Conservation (phyloP, 2,113 vertebrate species). For the Todiramphus chloris region DNA sequence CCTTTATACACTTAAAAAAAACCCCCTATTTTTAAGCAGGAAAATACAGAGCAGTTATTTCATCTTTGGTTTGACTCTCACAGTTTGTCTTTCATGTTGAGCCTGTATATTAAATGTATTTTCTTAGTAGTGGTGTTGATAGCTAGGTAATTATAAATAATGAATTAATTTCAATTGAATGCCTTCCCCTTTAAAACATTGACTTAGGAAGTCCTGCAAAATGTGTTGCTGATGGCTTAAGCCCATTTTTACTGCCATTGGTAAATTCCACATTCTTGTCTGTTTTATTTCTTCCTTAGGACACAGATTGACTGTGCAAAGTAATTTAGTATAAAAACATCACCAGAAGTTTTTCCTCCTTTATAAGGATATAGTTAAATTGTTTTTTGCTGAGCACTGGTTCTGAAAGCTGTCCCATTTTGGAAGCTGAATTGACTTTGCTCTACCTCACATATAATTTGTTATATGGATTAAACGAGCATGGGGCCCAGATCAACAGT, state of each 20-base stretch:
- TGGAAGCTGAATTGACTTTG: not conserved
- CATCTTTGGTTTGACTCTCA: not conserved
- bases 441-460: conserved; percentile 14
- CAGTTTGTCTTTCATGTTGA: not conserved
- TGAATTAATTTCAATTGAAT: not conserved
- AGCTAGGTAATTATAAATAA: not conserved
- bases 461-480: conserved; percentile 24
- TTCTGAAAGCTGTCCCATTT: conserved; percentile 10
- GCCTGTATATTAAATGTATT: not conserved
- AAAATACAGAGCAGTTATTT: not conserved
- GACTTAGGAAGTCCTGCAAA: not conserved
- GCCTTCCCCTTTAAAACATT: not conserved
- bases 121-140: not conserved
- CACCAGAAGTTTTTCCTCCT: not conserved
- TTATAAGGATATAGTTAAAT: not conserved
- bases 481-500: not conserved
- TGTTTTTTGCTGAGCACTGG: not conserved
- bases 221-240: not conserved
- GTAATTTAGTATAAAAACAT: not conserved
- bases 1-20: not conserved
- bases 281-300: not conserved
- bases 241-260: not conserved
- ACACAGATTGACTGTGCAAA: not conserved
- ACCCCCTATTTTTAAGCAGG: not conserved
- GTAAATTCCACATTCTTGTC: not conserved